phyloP scores from a whole-genome alignment of 2,888 invertebrate species.

The Cephus pulcher region DNA sequence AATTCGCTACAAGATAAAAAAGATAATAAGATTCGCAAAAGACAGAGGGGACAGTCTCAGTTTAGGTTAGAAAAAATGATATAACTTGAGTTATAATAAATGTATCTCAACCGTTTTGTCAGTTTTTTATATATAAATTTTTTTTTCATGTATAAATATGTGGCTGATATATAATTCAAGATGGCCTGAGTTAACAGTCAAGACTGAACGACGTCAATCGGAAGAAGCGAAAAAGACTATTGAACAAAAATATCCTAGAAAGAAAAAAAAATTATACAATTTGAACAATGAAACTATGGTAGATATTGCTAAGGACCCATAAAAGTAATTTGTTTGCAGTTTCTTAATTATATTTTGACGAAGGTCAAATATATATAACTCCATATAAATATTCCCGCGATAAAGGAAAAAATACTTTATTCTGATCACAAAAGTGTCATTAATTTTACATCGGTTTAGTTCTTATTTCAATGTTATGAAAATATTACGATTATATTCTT shows the following conservation, averaged over 20 bases:
- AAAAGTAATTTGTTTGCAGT: constrained; percentile 5
- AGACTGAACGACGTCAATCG: constrained; percentile 5
- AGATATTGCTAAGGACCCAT: constrained; percentile 9
- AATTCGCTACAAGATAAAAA: not conserved
- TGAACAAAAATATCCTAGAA: not conserved
- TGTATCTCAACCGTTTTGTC: not conserved
- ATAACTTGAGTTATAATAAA: not conserved
- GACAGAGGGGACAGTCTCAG: not conserved
- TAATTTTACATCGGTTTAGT: not conserved
- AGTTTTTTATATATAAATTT: not conserved
- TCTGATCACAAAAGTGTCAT: not conserved
- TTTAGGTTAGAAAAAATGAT: not conserved
- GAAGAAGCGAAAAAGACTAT: not conserved
- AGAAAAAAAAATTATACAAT: constrained; percentile 25
- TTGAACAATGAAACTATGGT: constrained; percentile 16
- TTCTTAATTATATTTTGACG: constrained; percentile 1
- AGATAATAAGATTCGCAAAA: not conserved
- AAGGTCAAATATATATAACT: constrained; percentile 4
- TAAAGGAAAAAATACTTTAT: constrained; percentile 2
- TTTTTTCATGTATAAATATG: not conserved
- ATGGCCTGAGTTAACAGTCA: constrained; percentile 27
- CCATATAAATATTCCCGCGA: constrained; percentile 6
- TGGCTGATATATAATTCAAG: constrained; percentile 9
- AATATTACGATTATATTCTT: not conserved
- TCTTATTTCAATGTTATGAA: not conserved